Evolutionary conservation across 2,113 vertebrate species (phyloP).

Genomic region (Madoqua kirkii): DNA sequence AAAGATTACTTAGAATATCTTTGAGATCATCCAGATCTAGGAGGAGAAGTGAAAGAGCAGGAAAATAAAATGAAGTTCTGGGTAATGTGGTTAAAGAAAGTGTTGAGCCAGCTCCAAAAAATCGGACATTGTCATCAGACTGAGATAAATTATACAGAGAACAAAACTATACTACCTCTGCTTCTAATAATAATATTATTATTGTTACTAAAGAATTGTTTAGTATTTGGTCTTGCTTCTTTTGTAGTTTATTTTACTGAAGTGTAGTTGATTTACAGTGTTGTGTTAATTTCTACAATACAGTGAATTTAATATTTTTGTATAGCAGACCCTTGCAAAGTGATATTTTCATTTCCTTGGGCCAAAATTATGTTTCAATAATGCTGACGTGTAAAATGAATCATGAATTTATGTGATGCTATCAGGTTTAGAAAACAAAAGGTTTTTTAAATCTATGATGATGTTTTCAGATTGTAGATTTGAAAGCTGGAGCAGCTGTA

Average conservation of each 20-base stretch:
- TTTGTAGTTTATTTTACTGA: neutral
- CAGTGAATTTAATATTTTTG: neutral
- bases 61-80: slow-evolving; percentile 13
- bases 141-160: neutral
- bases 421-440: neutral
- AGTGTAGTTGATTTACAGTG: neutral
- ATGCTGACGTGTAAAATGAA: neutral
- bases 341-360: neutral
- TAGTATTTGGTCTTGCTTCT: neutral
- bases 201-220: neutral
- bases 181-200: neutral
- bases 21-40: slow-evolving; percentile 42
- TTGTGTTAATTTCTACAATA: neutral
- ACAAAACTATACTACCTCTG: neutral
- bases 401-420: neutral
- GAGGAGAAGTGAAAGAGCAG: neutral
- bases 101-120: neutral
- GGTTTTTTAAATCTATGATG: neutral
- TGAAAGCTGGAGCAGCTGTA: slow-evolving; percentile 16
- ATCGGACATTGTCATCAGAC: neutral
- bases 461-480: neutral
- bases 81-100: neutral
- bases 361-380: neutral
- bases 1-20: slow-evolving; percentile 59
- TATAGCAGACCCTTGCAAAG: neutral